Evolutionary conservation across 2,797 vertebrate species (phyloP), one percentile per base, ranked within the genome.

Genomic region (Numenius phaeopus): DNA sequence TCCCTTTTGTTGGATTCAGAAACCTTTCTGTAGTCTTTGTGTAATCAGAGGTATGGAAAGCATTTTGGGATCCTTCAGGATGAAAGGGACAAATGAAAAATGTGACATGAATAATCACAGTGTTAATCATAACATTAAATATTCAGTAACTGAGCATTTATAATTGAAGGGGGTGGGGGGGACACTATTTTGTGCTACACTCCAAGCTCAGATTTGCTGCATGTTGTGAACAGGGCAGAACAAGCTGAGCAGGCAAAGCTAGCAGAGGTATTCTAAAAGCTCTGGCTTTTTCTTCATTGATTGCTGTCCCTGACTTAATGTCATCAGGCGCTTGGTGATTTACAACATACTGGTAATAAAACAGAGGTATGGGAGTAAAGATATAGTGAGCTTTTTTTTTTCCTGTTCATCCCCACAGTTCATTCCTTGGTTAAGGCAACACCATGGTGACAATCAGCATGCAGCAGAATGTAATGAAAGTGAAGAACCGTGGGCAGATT

Each of bases 291-390:
- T 61, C 71, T 93, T 87, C 95, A 89, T 77, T 93, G 88, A 87
- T 90, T 97, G 20, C 57, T 78, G 20, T 82, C 76, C 75, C 83
- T 93, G 93, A 97, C 52, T 96, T 96, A 97, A 97, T 93, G 83
- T 70, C 93, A 95, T 95, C 91, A 95, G 69, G 83, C 30, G 27
- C 71, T 82, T 88, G 64, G 73, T 97, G 94, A 97, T 97, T 98
- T 98, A 95, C 54, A 96, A 72, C 72, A 94, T 26, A 58, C 18
- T 37, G 55, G 89, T 88, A 96, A 96, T 97, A 97, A 98, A 89
- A 66, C 58, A 94, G 87, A 97, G 29, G 26, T 37, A 75, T 66
- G 73, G 46, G 73, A 94, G 49, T 79, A 95, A 62, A 93, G 70
- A 95, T 61, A 62, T 26, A 94, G 84, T 7, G 32, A 95, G n/a